Percentiles rank a stretch among this genome's conserved stretches.
Conservation (phyloP, 2,888 invertebrate species). For the Sepioteuthis lessoniana region DNA sequence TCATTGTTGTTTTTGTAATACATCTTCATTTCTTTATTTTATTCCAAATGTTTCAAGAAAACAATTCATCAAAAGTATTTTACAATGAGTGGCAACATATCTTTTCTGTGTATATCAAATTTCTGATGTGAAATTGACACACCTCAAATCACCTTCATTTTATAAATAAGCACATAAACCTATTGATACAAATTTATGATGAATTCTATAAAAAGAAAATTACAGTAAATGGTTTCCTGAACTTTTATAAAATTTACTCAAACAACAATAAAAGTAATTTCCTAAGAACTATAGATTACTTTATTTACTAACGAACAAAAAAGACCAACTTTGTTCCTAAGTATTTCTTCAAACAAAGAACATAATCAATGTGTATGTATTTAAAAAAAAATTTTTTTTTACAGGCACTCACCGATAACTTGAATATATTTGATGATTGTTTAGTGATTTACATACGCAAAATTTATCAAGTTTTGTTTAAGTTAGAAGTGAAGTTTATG, state of each 20-base stretch:
- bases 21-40: not conserved
- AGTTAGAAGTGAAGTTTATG: too few relatives aligned
- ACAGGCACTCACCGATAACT: too few relatives aligned
- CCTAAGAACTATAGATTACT: too few relatives aligned
- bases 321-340: too few relatives aligned
- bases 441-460: too few relatives aligned
- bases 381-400: too few relatives aligned
- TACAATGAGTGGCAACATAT: not conserved
- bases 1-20: not conserved
- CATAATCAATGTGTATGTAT: too few relatives aligned
- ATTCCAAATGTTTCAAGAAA: not conserved
- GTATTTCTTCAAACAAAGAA: too few relatives aligned
- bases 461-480: too few relatives aligned
- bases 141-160: not conserved
- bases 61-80: not conserved
- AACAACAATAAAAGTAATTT: too few relatives aligned
- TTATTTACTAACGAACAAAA: too few relatives aligned
- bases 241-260: not conserved
- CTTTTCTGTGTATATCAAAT: not conserved
- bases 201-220: not conserved
- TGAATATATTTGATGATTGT: too few relatives aligned
- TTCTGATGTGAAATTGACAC: not conserved
- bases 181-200: not conserved
- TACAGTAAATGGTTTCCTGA: not conserved
- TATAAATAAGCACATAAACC: not conserved